Evolutionary conservation across 2,113 vertebrate genomes (phyloP).

Genomic region (Athene noctua): DNA sequence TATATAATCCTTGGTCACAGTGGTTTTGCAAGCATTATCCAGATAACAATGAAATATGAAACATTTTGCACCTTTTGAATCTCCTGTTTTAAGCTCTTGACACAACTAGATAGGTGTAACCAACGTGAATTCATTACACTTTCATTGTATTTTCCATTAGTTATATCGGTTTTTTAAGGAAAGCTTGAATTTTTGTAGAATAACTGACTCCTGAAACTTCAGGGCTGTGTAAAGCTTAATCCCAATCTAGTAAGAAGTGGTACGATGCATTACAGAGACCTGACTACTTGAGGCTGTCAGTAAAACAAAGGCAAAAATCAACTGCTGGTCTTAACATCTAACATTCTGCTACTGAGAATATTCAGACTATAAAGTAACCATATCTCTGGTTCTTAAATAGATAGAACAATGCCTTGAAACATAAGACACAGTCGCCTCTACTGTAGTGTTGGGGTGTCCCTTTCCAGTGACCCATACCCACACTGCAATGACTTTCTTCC

Average conservation of each 20-base stretch:
- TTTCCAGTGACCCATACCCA: neutral
- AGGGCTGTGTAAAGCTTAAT: neutral
- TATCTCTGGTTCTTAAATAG: neutral
- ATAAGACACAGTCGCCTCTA: neutral
- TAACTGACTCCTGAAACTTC: neutral
- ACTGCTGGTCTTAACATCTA: neutral
- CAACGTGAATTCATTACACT: neutral
- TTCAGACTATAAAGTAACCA: neutral
- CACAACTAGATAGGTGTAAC: neutral
- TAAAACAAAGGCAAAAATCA: neutral
- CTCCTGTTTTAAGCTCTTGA: neutral
- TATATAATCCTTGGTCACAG: neutral
- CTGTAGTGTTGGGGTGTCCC: rapidly evolving
- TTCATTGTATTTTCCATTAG: rapidly evolving
- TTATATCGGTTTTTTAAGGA: neutral
- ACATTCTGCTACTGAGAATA: neutral
- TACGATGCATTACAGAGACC: neutral
- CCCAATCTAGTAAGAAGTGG: neutral
- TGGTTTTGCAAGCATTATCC: neutral
- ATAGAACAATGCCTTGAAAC: neutral
- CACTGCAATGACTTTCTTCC: neutral
- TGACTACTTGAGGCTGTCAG: neutral
- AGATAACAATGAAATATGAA: too few species aligned
- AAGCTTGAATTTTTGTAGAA: neutral
- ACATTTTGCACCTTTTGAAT: neutral